Conservation (phyloP, 2,113 vertebrate species). For the Ictalurus punctatus region DNA sequence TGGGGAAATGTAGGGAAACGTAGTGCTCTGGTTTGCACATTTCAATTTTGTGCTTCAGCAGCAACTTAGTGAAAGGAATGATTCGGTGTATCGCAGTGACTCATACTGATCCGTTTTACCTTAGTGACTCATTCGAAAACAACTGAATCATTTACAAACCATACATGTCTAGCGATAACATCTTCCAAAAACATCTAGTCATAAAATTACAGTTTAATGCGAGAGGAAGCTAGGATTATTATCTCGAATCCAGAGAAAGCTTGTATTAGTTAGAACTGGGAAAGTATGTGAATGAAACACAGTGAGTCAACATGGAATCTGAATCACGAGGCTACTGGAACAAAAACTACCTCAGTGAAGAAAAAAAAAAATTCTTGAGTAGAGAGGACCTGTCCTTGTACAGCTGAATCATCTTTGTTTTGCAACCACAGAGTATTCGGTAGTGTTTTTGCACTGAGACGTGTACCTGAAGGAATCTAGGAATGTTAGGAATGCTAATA, state of each 20-base stretch:
- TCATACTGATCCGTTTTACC: neutral
- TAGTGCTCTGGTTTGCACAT: neutral
- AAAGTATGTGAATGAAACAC: neutral
- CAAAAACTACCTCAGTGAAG: neutral
- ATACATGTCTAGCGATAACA: neutral
- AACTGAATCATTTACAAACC: neutral
- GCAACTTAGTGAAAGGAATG: neutral
- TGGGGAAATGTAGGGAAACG: neutral
- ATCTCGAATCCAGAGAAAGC: neutral
- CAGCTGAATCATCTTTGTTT: conserved; percentile 9
- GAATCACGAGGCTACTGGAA: neutral
- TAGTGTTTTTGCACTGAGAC: neutral
- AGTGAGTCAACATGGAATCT: neutral
- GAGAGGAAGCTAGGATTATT: neutral
- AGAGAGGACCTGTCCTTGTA: neutral
- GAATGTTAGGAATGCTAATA: conserved; percentile 16
- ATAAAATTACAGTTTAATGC: neutral
- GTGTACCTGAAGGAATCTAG: neutral
- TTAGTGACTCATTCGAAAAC: neutral
- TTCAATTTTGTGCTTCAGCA: neutral
- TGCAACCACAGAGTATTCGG: neutral
- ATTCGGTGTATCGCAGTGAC: neutral
- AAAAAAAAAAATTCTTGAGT: neutral
- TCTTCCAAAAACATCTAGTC: neutral
- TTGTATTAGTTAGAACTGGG: neutral